Evolutionary conservation across 2,888 invertebrate genomes (phyloP).

Genomic region (Argyresthia goedartella): DNA sequence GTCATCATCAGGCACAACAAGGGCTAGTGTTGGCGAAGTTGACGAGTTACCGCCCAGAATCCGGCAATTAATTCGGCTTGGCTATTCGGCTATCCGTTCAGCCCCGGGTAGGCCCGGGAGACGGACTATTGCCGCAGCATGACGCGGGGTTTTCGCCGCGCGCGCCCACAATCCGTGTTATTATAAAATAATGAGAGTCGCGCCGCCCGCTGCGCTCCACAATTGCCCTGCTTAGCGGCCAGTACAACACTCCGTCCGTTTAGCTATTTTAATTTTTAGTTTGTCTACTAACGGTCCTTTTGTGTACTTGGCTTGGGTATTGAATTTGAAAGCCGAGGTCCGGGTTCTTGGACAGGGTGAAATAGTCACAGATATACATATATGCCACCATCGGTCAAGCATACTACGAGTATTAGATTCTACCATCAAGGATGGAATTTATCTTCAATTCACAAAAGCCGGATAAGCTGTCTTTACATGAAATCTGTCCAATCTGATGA

Average conservation of each 20-base stretch:
- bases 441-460: too few relatives aligned
- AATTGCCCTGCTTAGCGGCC: constrained; percentile 66
- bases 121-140: constrained; percentile 39
- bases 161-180: constrained; percentile 57
- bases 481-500: too few relatives aligned
- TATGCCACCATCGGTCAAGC: too few relatives aligned
- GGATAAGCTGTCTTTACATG: too few relatives aligned
- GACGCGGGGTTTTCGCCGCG: constrained; percentile 43
- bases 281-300: constrained; percentile 59
- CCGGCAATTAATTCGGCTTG: constrained; percentile 61
- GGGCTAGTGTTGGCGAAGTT: constrained; percentile 11
- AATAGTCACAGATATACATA: too few relatives aligned
- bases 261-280: constrained; percentile 70
- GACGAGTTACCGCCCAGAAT: constrained; percentile 59
- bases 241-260: constrained; percentile 38
- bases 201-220: constrained; percentile 64
- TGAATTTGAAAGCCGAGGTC: constrained; percentile 23
- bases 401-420: too few relatives aligned
- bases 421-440: too few relatives aligned
- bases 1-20: too few relatives aligned
- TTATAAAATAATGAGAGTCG: constrained; percentile 69
- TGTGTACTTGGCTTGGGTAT: constrained; percentile 13
- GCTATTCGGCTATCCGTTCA: constrained; percentile 32
- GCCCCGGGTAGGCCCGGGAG: constrained; percentile 13
- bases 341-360: background rate